phyloP scores from a whole-genome alignment of 1,140 invertebrate species.

The Tetragonula clypearis region DNA sequence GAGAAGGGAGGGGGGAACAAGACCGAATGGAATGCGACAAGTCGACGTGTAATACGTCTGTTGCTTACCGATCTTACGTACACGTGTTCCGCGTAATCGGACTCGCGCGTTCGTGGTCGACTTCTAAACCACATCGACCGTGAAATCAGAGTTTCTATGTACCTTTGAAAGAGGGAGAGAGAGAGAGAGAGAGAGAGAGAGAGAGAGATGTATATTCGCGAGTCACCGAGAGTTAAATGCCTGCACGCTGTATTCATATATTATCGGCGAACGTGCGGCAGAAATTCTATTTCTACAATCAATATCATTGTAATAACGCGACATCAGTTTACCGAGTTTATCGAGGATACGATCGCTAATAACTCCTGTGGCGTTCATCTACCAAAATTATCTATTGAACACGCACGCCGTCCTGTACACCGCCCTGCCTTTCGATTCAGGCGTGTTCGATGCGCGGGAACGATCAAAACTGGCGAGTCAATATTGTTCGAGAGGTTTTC shows the following conservation, averaged over 20 bases:
- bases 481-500: too few species aligned
- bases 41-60: neutral
- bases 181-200: too few species aligned
- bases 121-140: neutral
- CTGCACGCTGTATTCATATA: too few species aligned
- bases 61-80: neutral
- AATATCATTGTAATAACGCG: neutral
- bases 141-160: constrained; percentile 24
- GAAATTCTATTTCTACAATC: neutral
- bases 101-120: neutral
- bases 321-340: neutral
- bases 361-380: neutral
- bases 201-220: neutral
- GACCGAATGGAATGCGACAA: constrained; percentile 28
- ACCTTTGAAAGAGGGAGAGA: neutral
- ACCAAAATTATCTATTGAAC: neutral
- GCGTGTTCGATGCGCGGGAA: neutral
- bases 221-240: neutral
- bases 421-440: neutral
- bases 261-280: neutral
- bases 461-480: neutral
- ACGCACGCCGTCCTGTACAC: too few species aligned
- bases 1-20: neutral
- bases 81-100: neutral
- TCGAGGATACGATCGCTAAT: neutral